Evolutionary conservation across 1,140 invertebrate genomes (phyloP).

Genomic region (Trichonephila inaurata): DNA sequence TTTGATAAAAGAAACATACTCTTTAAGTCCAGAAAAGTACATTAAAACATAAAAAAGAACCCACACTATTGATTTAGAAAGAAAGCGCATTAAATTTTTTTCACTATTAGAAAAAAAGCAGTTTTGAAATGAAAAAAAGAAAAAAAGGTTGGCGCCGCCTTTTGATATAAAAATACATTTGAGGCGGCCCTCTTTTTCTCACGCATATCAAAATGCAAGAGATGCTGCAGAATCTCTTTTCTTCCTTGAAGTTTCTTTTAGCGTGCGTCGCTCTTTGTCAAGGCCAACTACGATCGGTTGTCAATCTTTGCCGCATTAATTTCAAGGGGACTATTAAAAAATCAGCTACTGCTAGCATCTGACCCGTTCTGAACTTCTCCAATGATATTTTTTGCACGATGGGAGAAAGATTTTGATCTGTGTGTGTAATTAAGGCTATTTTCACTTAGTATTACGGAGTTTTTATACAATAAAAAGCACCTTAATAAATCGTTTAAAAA

Average conservation of each 20-base stretch:
- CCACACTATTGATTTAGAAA: neutral
- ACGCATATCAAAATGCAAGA: slow-evolving; percentile 42
- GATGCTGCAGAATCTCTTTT: neutral
- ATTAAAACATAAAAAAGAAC: neutral
- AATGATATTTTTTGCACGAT: too few relatives aligned
- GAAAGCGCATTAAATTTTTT: neutral
- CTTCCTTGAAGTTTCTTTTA: neutral
- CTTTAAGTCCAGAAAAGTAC: too few relatives aligned
- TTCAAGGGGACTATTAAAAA: neutral
- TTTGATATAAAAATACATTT: neutral
- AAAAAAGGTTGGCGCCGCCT: neutral
- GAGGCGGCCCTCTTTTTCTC: slow-evolving; percentile 4
- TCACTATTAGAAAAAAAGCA: neutral
- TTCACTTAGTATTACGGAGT: too few relatives aligned
- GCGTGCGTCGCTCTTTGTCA: neutral
- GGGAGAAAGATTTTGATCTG: too few relatives aligned
- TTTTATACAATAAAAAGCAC: too few relatives aligned
- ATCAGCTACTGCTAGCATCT: neutral
- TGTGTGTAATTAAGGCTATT: too few relatives aligned
- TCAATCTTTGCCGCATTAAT: slow-evolving; percentile 5
- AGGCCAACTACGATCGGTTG: slow-evolving; percentile 7
- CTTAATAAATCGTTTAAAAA: too few relatives aligned
- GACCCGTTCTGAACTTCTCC: neutral
- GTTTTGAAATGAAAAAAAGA: neutral
- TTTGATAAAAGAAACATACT: too few relatives aligned